These are phyloP conservation scores for Anastrepha ludens DNA, from an alignment of 1,140 invertebrate species.

Conservation along the genomic window DNA sequence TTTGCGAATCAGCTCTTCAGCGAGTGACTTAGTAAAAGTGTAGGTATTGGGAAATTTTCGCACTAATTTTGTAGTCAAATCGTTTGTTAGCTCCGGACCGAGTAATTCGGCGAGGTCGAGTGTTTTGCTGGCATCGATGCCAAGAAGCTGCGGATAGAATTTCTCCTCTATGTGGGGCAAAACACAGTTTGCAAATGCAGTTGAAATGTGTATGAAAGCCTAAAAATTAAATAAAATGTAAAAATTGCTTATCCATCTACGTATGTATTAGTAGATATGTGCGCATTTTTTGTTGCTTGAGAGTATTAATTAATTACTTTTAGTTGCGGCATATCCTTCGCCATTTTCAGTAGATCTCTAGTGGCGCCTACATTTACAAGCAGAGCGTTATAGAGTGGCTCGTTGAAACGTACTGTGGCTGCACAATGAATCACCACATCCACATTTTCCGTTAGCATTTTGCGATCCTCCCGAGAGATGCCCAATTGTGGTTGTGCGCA, in stretches of 20 bases:
- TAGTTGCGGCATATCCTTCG: slow-evolving; percentile 80
- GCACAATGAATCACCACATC: slow-evolving; percentile 88
- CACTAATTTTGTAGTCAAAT: slow-evolving; percentile 80
- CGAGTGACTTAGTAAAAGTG: slow-evolving; percentile 87
- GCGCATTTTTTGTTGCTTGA: background rate
- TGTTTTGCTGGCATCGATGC: slow-evolving; percentile 79
- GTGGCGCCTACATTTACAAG: slow-evolving; percentile 79
- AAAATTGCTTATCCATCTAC: background rate
- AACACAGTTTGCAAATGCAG: slow-evolving; percentile 82
- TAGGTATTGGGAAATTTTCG: slow-evolving; percentile 89
- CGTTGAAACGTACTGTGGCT: slow-evolving; percentile 89
- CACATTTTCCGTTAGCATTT: slow-evolving; percentile 73
- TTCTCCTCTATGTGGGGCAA: slow-evolving; percentile 78
- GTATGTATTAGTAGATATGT: background rate
- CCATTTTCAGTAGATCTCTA: slow-evolving; percentile 76
- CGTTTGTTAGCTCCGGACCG: slow-evolving; percentile 79
- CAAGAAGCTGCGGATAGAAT: slow-evolving; percentile 81
- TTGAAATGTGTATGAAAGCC: slow-evolving; percentile 82
- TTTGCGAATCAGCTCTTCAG: slow-evolving; percentile 82
- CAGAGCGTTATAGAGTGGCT: slow-evolving; percentile 81
- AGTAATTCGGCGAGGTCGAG: slow-evolving; percentile 75
- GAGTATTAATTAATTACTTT: slow-evolving; percentile 76
- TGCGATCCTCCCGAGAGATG: slow-evolving; percentile 77
- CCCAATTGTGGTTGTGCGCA: slow-evolving; percentile 80
- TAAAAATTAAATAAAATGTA: background rate